phyloP scores from a whole-genome alignment of 1,140 invertebrate genomes.

The Zophobas morio region DNA sequence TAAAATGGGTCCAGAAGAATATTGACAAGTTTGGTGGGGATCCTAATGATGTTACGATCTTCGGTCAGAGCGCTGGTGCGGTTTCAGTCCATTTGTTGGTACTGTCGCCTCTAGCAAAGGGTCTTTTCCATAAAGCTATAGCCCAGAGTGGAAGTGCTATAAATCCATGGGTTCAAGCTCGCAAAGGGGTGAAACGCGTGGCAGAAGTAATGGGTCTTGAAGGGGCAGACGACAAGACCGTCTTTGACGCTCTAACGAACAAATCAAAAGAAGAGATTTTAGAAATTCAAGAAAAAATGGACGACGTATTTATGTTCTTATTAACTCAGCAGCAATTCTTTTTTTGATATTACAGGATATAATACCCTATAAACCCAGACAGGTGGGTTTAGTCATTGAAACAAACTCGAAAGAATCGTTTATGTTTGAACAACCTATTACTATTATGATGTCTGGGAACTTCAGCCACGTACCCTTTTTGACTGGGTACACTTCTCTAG shows the following conservation, averaged over 20 bases:
- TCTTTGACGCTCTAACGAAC: not conserved
- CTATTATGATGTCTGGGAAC: not conserved
- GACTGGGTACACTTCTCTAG: not conserved
- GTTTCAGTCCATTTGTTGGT: slow-evolving; percentile 58
- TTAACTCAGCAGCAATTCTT: too few species aligned
- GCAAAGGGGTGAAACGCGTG: not conserved
- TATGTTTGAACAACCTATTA: not conserved
- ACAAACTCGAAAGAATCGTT: not conserved
- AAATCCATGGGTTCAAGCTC: slow-evolving; percentile 19
- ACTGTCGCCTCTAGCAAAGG: too few species aligned
- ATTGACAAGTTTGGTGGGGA: slow-evolving; percentile 70
- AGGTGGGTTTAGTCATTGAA: not conserved
- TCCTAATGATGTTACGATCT: too few species aligned
- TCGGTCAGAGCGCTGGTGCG: slow-evolving; percentile 70
- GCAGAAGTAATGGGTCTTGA: not conserved
- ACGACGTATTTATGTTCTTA: not conserved
- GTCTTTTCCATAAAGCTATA: too few species aligned
- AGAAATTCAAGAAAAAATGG: not conserved
- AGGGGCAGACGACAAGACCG: not conserved
- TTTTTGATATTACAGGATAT: not conserved
- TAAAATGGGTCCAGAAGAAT: too few species aligned
- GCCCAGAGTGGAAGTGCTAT: too few species aligned
- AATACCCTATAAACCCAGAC: not conserved
- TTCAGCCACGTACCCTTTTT: not conserved
- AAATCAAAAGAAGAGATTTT: not conserved